Percentiles rank a stretch among this genome's conserved stretches.
These are phyloP conservation scores for Omphaloscelis lunosa DNA, from an alignment of 2,888 invertebrate species.

Conservation along the genomic window DNA sequence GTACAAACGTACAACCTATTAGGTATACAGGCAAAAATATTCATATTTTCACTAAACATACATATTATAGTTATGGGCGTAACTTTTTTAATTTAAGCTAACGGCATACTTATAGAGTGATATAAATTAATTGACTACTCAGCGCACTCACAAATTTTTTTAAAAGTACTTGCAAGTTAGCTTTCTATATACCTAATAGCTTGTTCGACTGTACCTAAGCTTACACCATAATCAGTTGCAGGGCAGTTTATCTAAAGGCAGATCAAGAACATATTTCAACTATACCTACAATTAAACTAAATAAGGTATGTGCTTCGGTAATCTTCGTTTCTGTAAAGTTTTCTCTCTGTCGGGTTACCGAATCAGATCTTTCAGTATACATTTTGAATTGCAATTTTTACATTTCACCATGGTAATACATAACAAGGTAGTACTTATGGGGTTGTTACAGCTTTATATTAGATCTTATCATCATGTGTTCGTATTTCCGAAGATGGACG, in stretches of 20 bases:
- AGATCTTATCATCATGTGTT: background rate
- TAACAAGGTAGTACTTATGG: too few species aligned
- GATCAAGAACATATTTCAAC: background rate
- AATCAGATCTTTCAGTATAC: background rate
- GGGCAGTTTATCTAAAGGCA: too few species aligned
- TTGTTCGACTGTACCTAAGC: background rate
- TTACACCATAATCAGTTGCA: background rate
- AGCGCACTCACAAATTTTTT: background rate
- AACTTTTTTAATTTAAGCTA: background rate
- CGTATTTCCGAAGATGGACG: background rate
- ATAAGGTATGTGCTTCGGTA: background rate
- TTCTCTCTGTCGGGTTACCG: background rate
- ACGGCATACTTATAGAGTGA: background rate
- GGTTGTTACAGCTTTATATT: background rate
- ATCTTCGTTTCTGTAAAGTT: background rate
- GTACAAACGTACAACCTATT: background rate
- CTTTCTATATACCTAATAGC: background rate
- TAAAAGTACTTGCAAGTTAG: background rate
- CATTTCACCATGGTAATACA: background rate
- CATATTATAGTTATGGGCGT: too few species aligned
- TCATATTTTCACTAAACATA: background rate
- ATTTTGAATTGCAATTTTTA: background rate
- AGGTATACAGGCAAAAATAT: background rate
- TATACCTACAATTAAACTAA: background rate
- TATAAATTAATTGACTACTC: background rate